phyloP scores from a whole-genome alignment of 2,113 vertebrate genomes.

The Hypomesus transpacificus region DNA sequence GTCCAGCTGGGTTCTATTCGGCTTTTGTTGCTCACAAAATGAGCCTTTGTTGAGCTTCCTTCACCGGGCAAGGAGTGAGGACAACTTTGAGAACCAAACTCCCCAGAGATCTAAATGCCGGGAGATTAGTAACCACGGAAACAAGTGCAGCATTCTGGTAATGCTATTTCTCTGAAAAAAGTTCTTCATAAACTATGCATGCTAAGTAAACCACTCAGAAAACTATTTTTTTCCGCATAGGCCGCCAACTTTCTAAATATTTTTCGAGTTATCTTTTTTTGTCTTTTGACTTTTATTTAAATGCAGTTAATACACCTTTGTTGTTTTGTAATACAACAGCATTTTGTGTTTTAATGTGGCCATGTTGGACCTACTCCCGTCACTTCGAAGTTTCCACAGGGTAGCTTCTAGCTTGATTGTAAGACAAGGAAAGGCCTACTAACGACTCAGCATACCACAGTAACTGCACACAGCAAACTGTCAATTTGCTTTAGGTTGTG shows the following conservation, averaged over 20 bases:
- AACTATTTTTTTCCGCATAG: no score
- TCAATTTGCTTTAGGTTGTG: constrained; percentile 51
- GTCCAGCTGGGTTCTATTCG: constrained; percentile 74
- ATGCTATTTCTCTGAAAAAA: constrained; percentile 52
- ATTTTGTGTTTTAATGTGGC: constrained; percentile 20
- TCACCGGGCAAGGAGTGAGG: constrained; percentile 64
- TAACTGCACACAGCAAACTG: constrained; percentile 50
- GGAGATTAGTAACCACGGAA: constrained; percentile 78
- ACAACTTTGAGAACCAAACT: constrained; percentile 65
- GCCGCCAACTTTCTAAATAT: no score
- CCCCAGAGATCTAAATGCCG: constrained; percentile 73
- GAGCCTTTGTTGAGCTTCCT: constrained; percentile 73
- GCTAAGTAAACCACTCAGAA: no score
- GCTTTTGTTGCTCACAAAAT: constrained; percentile 77
- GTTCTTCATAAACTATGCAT: constrained; percentile 27
- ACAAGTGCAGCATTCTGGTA: constrained; percentile 64
- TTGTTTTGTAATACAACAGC: no score
- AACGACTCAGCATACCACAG: constrained; percentile 60
- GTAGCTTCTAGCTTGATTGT: constrained; percentile 62
- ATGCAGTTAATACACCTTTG: background rate
- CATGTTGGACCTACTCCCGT: constrained; percentile 47
- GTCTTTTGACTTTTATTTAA: background rate
- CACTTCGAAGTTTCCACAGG: constrained; percentile 57
- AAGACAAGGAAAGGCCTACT: constrained; percentile 58
- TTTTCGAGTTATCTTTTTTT: background rate